phyloP scores from a whole-genome alignment of 2,888 invertebrate genomes.

The Perithous albicinctus region DNA sequence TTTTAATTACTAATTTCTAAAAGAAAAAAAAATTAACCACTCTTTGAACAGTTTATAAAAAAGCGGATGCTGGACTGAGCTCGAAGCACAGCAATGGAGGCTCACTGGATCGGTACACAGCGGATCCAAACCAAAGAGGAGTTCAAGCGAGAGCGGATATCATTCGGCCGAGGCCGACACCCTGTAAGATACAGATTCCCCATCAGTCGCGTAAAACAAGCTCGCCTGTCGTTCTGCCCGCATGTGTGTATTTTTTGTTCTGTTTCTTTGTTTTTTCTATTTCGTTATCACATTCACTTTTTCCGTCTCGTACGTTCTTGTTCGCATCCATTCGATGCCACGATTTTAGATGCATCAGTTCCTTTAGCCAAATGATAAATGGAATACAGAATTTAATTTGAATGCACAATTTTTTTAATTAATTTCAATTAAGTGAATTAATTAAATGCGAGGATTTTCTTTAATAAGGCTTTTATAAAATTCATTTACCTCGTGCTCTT shows the following conservation, averaged over 20 bases:
- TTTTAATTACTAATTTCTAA: constrained; percentile 20
- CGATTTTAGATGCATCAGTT: not conserved
- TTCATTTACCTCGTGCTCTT: too few species aligned
- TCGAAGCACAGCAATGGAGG: constrained; percentile 85
- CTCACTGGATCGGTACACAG: constrained; percentile 89
- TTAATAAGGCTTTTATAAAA: too few species aligned
- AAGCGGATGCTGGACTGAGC: constrained; percentile 81
- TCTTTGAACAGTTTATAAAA: constrained; percentile 82
- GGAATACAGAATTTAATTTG: not conserved
- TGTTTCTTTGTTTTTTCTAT: constrained; percentile 71
- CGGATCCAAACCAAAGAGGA: constrained; percentile 91
- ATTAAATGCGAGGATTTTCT: too few species aligned
- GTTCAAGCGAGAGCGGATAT: constrained; percentile 90
- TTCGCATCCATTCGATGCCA: not conserved
- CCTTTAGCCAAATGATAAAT: not conserved
- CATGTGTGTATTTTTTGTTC: constrained; percentile 83
- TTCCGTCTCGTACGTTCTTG: constrained; percentile 2
- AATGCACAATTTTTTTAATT: not conserved
- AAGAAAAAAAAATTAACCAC: not conserved
- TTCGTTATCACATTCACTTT: constrained; percentile 45
- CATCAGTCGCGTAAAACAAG: constrained; percentile 82
- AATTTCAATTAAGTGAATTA: too few species aligned
- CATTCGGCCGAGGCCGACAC: constrained; percentile 90
- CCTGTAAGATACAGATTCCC: constrained; percentile 86
- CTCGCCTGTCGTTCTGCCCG: constrained; percentile 81